Evolutionary conservation across 1,140 invertebrate genomes (phyloP).

Genomic region (Mylabris phalerata): DNA sequence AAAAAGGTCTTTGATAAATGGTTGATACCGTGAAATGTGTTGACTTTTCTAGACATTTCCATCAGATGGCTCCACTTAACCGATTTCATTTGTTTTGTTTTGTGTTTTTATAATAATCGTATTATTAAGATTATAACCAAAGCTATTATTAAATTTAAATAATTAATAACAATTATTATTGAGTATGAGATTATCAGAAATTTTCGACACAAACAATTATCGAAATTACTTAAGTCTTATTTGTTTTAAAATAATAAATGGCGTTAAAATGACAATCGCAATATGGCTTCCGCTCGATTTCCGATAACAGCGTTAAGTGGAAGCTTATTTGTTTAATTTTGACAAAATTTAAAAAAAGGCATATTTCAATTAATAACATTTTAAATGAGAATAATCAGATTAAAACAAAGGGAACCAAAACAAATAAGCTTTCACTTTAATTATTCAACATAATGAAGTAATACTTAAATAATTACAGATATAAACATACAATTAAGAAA

Average conservation of each 20-base stretch:
- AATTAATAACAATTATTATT: no score
- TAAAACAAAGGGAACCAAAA: neutral
- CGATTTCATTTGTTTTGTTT: neutral
- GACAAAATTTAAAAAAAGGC: neutral
- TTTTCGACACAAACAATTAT: no score
- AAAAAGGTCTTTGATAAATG: no score
- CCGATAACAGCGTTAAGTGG: slow-evolving; percentile 11
- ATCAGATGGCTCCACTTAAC: slow-evolving; percentile 20
- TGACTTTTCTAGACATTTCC: slow-evolving; percentile 19
- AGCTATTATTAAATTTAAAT: no score
- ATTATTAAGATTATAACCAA: no score
- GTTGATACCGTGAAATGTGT: neutral
- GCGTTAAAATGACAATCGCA: slow-evolving; percentile 16
- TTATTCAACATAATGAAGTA: no score
- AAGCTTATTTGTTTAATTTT: neutral
- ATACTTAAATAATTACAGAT: no score
- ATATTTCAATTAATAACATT: neutral
- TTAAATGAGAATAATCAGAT: neutral
- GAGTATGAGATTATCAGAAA: no score
- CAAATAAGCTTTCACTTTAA: no score
- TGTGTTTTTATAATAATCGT: no score
- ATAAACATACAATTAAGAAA: no score
- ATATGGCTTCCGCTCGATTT: slow-evolving; percentile 19
- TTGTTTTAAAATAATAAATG: slow-evolving; percentile 6
- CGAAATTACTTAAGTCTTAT: no score